A percentile compares a stretch with the other conserved stretches of the same genome.
Conservation (phyloP, 2,113 vertebrate species). For the Ptilonorhynchus violaceus region DNA sequence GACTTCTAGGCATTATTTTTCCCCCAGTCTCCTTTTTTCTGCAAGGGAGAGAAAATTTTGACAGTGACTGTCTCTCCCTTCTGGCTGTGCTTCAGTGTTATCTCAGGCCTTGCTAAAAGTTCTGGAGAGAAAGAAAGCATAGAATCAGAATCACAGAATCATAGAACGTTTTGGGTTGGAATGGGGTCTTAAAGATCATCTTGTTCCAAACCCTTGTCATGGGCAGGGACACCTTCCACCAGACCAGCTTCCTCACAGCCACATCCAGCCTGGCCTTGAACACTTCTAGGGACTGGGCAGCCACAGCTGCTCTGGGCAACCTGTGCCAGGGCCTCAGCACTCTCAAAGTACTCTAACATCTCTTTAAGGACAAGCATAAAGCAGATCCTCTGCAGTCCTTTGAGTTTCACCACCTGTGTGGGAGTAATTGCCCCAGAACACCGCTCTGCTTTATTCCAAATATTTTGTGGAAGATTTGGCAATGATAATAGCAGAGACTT, state of each 20-base stretch:
- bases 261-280: not conserved
- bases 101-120: not conserved
- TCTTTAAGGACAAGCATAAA: not conserved
- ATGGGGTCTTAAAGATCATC: not conserved
- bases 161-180: not conserved
- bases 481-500: not conserved
- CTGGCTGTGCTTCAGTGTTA: not conserved
- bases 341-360: too few species aligned
- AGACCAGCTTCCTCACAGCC: not conserved
- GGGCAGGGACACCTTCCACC: not conserved
- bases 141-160: not conserved
- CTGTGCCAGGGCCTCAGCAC: not conserved
- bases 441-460: not conserved
- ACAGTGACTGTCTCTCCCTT: not conserved
- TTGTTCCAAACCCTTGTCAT: not conserved
- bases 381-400: not conserved
- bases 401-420: not conserved
- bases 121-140: not conserved
- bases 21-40: not conserved
- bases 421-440: not conserved
- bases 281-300: not conserved
- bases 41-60: not conserved
- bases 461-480: not conserved
- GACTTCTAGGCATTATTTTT: not conserved
- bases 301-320: rapidly evolving